Evolutionary conservation across 1,140 invertebrate genomes (phyloP), one percentile per base, ranked within the genome.

Genomic region (Psix sp.): DNA sequence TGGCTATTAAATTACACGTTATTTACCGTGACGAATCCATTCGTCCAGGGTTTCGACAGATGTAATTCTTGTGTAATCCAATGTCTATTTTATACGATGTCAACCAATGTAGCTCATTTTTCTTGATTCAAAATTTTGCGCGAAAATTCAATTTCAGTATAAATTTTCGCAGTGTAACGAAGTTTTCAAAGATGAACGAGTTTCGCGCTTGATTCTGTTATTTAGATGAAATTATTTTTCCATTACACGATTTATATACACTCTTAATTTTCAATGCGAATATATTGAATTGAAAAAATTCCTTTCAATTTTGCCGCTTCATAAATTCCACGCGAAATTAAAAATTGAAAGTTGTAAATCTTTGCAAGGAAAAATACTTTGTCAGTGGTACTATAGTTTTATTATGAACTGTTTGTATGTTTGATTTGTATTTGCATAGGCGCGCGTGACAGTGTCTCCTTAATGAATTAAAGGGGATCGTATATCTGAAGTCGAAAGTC

Each of bases 1-100:
- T 62, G 66, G 57, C 39, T 71, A 71, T 71, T 71, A 71, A 71
- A 71, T 71, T 71, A 71, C 56, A 56, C 29, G 33, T 62, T 71
- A 56, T 56, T 70, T 60, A 43, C 66, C 54, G 48, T 36, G 56
- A 62, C 56, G 66, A 62, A 62, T 48, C n/a, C 66, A 62, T 71
- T 62, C 57, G 57, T 49, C 66, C 62, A 42, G 57, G 24, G 35
- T 71, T 71, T 42, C 49, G 31, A n/a, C 57, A 40, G 66, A 48
- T 62, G 49, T 49, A 52, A 40, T 59, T 16, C 29, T 29, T 10
- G 6, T 31, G 33, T 45, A 33, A 35, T 60, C 49, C 24, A 21
- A 16, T 60, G 36, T 51, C n/a, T 36, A 39, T 65, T 52, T 46
- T 15, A 33, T 48, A 51, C 17, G 15, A 40, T 35, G 60, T 48